Conservation (phyloP, 2,797 vertebrate species). For the Lacerta agilis region DNA sequence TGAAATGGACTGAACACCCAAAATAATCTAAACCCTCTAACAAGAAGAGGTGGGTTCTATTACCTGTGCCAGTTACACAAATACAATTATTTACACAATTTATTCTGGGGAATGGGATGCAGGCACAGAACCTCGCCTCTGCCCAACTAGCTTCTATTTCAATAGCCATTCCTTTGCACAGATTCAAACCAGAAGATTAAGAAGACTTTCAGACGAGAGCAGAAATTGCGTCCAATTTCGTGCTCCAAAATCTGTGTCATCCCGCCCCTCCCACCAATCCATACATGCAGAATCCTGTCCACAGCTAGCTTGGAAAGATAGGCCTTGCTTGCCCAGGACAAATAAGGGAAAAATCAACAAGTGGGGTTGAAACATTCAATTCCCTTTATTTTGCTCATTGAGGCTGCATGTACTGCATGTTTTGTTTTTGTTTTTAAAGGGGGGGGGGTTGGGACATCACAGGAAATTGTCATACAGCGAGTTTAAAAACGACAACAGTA, state of each 20-base stretch:
- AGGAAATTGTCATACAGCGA: slow-evolving; percentile 94
- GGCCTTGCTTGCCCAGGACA: slow-evolving; percentile 60
- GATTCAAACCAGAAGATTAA: neutral
- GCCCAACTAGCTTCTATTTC: neutral
- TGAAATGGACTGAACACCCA: neutral
- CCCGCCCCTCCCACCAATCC: neutral
- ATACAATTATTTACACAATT: neutral
- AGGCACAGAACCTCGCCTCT: neutral
- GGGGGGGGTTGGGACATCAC: slow-evolving; percentile 88
- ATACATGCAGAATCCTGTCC: neutral
- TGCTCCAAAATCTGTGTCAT: neutral
- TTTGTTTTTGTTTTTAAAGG: slow-evolving; percentile 42
- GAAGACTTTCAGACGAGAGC: neutral
- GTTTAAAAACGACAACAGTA: slow-evolving; percentile 92
- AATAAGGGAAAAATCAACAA: slow-evolving; percentile 73
- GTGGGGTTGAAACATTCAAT: slow-evolving; percentile 91
- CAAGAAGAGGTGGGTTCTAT: neutral
- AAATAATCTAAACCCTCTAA: neutral
- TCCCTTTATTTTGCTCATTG: slow-evolving; percentile 99
- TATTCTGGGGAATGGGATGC: neutral
- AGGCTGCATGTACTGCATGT: slow-evolving; percentile 98
- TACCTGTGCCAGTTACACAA: neutral
- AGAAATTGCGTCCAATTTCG: too few species aligned
- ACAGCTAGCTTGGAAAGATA: slow-evolving; percentile 5
- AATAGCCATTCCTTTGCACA: neutral